These are phyloP conservation scores for Suricata suricatta DNA, from an alignment of 2,113 vertebrate genomes.

Conservation along the genomic window DNA sequence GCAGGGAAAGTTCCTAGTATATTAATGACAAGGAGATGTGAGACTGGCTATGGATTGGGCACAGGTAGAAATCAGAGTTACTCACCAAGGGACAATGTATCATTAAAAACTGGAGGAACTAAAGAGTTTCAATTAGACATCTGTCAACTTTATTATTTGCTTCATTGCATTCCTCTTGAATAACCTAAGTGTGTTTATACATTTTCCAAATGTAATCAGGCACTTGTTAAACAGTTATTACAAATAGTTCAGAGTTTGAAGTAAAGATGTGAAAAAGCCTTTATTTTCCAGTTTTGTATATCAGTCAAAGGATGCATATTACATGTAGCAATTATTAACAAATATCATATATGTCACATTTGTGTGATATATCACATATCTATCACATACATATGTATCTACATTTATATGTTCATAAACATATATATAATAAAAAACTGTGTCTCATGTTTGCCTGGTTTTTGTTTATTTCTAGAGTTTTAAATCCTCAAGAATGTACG, in stretches of 20 bases:
- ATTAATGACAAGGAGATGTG: conserved; percentile 38
- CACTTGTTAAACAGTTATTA: background rate
- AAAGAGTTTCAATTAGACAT: background rate
- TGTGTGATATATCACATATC: too few species aligned
- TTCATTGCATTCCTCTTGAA: background rate
- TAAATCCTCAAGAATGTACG: background rate
- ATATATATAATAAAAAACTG: too few species aligned
- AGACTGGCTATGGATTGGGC: background rate
- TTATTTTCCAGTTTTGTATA: background rate
- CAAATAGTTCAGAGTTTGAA: background rate
- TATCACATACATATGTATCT: too few species aligned
- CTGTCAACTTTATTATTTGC: background rate
- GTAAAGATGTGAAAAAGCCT: background rate
- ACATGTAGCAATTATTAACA: background rate
- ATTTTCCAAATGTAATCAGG: background rate
- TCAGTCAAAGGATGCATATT: background rate
- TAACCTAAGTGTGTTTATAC: background rate
- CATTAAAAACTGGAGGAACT: background rate
- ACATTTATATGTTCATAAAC: too few species aligned
- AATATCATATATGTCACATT: background rate
- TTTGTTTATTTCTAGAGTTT: background rate
- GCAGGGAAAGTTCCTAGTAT: conserved; percentile 57
- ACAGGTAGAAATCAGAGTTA: background rate
- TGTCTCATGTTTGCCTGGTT: background rate
- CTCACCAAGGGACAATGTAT: background rate